Evolutionary conservation across 2,797 vertebrate species (phyloP).

Genomic region (Pampus argenteus): DNA sequence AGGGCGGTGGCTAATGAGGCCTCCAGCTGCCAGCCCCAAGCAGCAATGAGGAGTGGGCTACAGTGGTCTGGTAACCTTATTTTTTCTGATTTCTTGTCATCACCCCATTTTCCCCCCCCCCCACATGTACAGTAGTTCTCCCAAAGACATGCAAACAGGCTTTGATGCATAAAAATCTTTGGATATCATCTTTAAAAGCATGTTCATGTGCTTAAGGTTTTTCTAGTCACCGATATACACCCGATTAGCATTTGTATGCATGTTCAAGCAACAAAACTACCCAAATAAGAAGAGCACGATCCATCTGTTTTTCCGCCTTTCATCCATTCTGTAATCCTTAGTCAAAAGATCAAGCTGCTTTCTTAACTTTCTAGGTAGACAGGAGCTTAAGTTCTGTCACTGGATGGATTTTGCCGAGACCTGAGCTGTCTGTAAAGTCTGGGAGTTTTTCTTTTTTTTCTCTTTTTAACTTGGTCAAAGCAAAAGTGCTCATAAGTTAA

Average conservation of each 20-base stretch:
- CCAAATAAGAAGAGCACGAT: conserved; percentile 42
- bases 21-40: too few species aligned
- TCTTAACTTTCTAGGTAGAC: conserved; percentile 65
- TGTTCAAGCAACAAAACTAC: conserved; percentile 24
- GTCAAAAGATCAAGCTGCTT: conserved; percentile 73
- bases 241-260: conserved; percentile 33
- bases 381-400: conserved; percentile 67
- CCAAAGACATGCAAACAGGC: neutral
- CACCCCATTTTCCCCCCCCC: too few species aligned
- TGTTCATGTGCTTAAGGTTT: neutral
- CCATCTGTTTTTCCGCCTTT: conserved; percentile 10
- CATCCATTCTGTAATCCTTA: conserved; percentile 65
- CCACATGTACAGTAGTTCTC: neutral
- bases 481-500: conserved; percentile 57
- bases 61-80: too few species aligned
- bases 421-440: conserved; percentile 49
- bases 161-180: neutral
- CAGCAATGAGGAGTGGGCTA: too few species aligned
- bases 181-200: conserved; percentile 3
- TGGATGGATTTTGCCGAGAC: conserved; percentile 61
- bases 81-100: too few species aligned
- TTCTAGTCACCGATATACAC: neutral
- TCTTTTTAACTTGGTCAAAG: conserved; percentile 50
- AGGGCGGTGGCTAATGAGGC: too few species aligned
- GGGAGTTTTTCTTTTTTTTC: neutral